phyloP scores from a whole-genome alignment of 2,797 vertebrate genomes.

The Coregonus ussuriensis region DNA sequence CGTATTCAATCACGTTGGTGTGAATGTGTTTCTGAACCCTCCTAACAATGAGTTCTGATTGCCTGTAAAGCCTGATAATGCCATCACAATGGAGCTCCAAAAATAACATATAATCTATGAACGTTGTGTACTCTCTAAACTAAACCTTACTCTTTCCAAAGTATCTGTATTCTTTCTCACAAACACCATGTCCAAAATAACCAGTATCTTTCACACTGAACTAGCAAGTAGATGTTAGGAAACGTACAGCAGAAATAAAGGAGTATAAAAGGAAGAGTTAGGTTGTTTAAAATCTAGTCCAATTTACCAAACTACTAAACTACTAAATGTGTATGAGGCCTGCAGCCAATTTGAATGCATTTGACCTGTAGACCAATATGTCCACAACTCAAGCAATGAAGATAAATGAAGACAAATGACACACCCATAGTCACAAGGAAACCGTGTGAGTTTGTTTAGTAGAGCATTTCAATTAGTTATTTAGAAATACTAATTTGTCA shows the following conservation, averaged over 20 bases:
- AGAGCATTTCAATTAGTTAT: conserved; percentile 64
- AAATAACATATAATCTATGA: neutral
- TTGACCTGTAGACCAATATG: conserved; percentile 53
- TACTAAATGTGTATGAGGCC: neutral
- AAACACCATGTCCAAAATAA: conserved; percentile 8
- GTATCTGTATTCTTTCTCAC: neutral
- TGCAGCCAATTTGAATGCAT: conserved; percentile 44
- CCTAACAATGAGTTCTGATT: neutral
- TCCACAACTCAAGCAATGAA: conserved; percentile 57
- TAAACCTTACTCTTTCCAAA: neutral
- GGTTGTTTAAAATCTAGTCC: conserved; percentile 23
- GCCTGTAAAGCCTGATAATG: neutral
- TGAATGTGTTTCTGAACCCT: neutral
- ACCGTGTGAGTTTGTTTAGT: conserved; percentile 57
- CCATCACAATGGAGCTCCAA: neutral
- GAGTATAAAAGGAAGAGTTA: no score
- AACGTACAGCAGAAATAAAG: no score
- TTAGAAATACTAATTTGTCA: conserved; percentile 67
- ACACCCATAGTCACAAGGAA: conserved; percentile 28
- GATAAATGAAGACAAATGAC: conserved; percentile 36
- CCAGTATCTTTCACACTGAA: no score
- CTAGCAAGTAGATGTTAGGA: no score
- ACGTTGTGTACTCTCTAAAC: neutral
- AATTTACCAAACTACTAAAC: conserved; percentile 16
- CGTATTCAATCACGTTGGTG: neutral